Evolutionary conservation across 2,888 invertebrate genomes (phyloP).

Genomic region (Strigamia crassipes): DNA sequence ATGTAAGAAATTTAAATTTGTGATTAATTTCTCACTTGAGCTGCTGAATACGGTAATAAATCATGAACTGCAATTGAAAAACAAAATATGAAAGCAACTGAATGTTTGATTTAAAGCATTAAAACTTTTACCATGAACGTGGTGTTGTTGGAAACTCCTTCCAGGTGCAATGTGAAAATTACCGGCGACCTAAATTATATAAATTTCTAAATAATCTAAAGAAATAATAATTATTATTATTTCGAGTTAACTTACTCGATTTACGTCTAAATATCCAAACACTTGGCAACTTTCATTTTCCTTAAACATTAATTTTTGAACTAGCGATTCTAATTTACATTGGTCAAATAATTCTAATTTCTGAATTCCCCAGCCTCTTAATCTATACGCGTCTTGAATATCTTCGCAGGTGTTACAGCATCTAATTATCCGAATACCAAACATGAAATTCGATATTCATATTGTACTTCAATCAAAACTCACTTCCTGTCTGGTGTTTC

Average conservation of each 20-base stretch:
- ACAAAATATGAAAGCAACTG: not conserved
- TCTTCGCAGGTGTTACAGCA: conserved; percentile 98
- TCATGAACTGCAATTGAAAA: conserved; percentile 49
- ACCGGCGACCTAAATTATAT: conserved; percentile 80
- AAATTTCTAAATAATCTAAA: no score
- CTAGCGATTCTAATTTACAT: conserved; percentile 81
- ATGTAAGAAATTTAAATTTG: no score
- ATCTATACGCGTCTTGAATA: conserved; percentile 88
- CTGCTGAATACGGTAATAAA: conserved; percentile 48
- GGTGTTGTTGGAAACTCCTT: conserved; percentile 89
- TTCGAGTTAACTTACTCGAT: conserved; percentile 68
- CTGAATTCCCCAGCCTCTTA: conserved; percentile 83
- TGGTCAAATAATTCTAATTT: conserved; percentile 82
- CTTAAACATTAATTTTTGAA: conserved; percentile 75
- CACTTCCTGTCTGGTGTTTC: conserved; percentile 62
- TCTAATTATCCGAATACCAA: conserved; percentile 61
- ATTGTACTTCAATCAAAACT: conserved; percentile 50
- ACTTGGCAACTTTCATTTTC: conserved; percentile 94
- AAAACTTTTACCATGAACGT: conserved; percentile 74
- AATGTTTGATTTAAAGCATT: not conserved
- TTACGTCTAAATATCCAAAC: conserved; percentile 92
- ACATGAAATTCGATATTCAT: not conserved
- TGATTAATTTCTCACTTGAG: conserved; percentile 47
- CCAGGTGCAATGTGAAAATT: conserved; percentile 98
- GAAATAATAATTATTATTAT: no score